Conservation (phyloP, 2,888 invertebrate species). For the Xestobium rufovillosum region DNA sequence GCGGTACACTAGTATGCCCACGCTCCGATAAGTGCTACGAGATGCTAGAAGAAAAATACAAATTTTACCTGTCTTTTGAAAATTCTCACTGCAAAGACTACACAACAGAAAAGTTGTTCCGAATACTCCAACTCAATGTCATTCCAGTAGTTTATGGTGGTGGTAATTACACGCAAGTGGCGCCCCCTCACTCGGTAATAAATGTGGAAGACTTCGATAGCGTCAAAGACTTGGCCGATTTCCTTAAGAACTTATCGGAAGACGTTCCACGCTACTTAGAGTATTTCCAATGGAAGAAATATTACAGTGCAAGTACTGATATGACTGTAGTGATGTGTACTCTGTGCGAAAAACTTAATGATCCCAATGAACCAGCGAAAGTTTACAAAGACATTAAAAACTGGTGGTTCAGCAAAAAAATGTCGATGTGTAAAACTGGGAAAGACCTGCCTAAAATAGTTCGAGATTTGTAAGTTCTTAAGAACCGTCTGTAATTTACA, state of each 20-base stretch:
- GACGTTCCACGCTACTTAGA: conserved; percentile 48
- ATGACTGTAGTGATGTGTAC: conserved; percentile 23
- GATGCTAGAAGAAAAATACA: conserved; percentile 51
- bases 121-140: conserved; percentile 50
- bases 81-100: conserved; percentile 62
- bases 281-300: conserved; percentile 52
- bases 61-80: conserved; percentile 65
- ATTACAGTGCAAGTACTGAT: conserved; percentile 23
- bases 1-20: conserved; percentile 44
- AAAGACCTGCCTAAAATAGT: conserved; percentile 9
- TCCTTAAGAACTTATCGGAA: conserved; percentile 44
- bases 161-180: conserved; percentile 49
- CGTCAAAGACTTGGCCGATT: conserved; percentile 46
- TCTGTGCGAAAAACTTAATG: conserved; percentile 30
- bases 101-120: conserved; percentile 56
- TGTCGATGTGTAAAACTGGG: conserved; percentile 5
- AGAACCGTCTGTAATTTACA: no score
- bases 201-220: conserved; percentile 50
- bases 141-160: conserved; percentile 62
- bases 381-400: conserved; percentile 23
- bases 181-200: conserved; percentile 48
- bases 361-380: conserved; percentile 22
- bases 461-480: no score
- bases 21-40: conserved; percentile 40
- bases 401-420: conserved; percentile 23